Base-by-base conservation (phyloP, 2,797 vertebrate genomes). In the Cossypha heuglini region DNA sequence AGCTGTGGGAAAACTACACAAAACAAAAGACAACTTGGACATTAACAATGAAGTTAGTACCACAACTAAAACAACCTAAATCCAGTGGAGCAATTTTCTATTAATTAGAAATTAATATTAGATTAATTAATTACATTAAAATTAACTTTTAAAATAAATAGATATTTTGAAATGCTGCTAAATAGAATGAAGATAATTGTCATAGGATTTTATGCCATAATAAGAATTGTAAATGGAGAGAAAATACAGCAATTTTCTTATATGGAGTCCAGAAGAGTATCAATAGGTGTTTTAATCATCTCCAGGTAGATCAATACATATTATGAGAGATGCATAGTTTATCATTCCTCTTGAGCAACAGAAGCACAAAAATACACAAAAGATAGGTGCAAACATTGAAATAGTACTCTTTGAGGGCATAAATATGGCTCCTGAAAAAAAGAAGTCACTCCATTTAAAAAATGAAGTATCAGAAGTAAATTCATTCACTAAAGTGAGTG, bases 251-350 rank as follows among this genome's bases (percentile, higher is more conserved):
- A 63, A 80, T 93, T 81, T 62, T 90, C 88, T 93, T 58, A 61
- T 31, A 43, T 24, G 38, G 83, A 95, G 42, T 64, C 81, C 80
- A 76, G 55, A 61, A 86, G 58, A 20, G 6, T 88, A 95, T 85
- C 5, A 22, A 93, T 79, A 93, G 75, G 84, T 55, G 62, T 73
- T 95, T 96, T 96, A 97, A 94, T 96, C 52, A 91, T 40, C 71
- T 49, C 37, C 26, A 76, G 67, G 31, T 59, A 63, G 80, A 97
- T 97, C 94, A 94, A 96, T 95, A 94, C 19, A n/a, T 92, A 94
- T 71, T 93, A 93, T 81, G 61, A 95, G 87, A 93, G 16, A 57
- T 51, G 51, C 43, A 69, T n/a, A 76, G 64, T 91, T 92, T 81
- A 91, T 96, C 73, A 83, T 88, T 95, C 74, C 75, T 93, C 93